Evolutionary conservation across 2,888 invertebrate genomes (phyloP).

Genomic region (Drosophila quasianomalipes): DNA sequence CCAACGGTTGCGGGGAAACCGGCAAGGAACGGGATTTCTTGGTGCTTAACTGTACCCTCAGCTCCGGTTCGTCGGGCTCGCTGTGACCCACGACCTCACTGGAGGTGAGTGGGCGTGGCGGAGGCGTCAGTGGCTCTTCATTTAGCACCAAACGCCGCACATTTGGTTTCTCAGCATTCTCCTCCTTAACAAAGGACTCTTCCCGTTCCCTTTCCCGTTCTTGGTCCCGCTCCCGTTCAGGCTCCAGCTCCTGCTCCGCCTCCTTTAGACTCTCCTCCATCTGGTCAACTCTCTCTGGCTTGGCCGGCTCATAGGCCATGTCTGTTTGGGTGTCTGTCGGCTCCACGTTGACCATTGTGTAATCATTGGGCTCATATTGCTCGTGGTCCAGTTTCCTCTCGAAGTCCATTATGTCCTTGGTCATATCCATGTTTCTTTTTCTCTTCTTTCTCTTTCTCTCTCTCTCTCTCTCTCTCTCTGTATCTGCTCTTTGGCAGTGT

Average conservation of each 20-base stretch:
- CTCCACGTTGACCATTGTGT: conserved; percentile 53
- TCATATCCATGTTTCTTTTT: conserved; percentile 76
- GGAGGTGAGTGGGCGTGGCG: conserved; percentile 82
- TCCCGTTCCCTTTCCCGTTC: background rate
- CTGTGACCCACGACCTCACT: conserved; percentile 80
- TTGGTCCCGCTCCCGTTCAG: background rate
- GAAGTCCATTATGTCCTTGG: conserved; percentile 82
- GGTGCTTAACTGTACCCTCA: conserved; percentile 67
- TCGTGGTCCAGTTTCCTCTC: conserved; percentile 70
- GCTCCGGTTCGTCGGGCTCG: conserved; percentile 72
- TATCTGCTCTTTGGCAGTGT: background rate
- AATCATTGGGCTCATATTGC: conserved; percentile 63
- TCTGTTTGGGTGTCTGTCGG: conserved; percentile 33
- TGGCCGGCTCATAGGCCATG: conserved; percentile 31
- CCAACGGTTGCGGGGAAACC: conserved; percentile 78
- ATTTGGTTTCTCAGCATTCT: conserved; percentile 32
- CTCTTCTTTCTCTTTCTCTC: background rate
- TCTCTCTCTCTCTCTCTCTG: conserved; percentile 2
- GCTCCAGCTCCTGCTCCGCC: background rate
- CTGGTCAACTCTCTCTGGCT: conserved; percentile 3
- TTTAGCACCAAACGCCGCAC: conserved; percentile 15
- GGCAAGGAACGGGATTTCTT: conserved; percentile 83
- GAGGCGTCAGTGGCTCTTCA: conserved; percentile 74
- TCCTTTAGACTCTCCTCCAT: background rate
- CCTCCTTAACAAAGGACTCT: conserved; percentile 22